A percentile compares a stretch with the other conserved stretches of the same genome.
Conservation (phyloP, 2,797 vertebrate genomes). For the Paratrypauchen microcephalus region DNA sequence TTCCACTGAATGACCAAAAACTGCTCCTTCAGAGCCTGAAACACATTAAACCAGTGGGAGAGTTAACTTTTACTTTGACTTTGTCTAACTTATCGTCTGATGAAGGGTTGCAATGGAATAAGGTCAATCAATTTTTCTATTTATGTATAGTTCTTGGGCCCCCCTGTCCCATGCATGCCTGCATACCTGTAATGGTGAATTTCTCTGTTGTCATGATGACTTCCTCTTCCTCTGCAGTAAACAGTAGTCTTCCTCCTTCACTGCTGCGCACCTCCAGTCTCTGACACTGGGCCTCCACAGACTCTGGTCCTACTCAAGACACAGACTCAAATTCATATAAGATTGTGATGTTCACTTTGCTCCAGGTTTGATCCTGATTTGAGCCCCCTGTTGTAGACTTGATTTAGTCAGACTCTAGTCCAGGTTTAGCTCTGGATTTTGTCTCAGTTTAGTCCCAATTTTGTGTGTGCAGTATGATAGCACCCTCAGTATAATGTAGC, state of each 20-base stretch:
- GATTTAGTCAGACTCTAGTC: too few species aligned
- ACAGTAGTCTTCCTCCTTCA: constrained; percentile 79
- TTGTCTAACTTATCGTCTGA: background rate
- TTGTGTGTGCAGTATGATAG: too few species aligned
- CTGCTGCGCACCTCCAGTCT: constrained; percentile 86
- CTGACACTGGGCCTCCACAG: constrained; percentile 88
- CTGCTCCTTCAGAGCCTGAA: constrained; percentile 87
- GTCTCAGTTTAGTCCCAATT: too few species aligned
- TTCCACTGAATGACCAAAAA: constrained; percentile 90
- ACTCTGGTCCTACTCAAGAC: constrained; percentile 77
- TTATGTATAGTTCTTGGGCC: background rate
- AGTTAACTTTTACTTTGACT: background rate
- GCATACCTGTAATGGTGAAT: constrained; percentile 87
- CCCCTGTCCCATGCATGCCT: background rate
- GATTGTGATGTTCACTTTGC: background rate
- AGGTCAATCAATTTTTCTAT: background rate
- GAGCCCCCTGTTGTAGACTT: too few species aligned
- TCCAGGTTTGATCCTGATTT: too few species aligned
- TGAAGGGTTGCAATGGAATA: background rate
- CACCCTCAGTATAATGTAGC: too few species aligned
- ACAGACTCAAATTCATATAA: background rate
- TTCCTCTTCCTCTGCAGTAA: constrained; percentile 87
- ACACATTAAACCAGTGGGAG: background rate
- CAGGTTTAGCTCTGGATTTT: too few species aligned
- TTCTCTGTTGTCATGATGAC: constrained; percentile 86